phyloP scores from a whole-genome alignment of 2,113 vertebrate species.

The Hemiscyllium ocellatum region DNA sequence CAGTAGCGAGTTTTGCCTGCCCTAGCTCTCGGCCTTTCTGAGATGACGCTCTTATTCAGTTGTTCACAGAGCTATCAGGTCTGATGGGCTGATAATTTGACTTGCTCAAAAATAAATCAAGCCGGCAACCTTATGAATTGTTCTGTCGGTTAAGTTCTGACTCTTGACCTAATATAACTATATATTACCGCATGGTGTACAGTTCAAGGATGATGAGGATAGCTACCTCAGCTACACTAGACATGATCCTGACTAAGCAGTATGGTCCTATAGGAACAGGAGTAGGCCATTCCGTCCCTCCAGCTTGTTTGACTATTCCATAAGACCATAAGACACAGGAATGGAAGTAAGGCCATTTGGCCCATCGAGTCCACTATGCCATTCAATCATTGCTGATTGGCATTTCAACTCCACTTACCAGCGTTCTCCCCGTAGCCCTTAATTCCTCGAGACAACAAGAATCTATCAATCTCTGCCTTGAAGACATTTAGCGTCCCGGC shows the following conservation, averaged over 20 bases:
- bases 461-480: no score
- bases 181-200: background rate
- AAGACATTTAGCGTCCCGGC: no score
- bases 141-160: background rate
- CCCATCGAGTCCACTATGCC: no score
- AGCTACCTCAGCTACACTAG: background rate
- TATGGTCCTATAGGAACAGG: background rate
- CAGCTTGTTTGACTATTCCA: no score
- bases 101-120: background rate
- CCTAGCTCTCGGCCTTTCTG: background rate
- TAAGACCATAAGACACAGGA: no score
- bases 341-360: no score
- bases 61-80: background rate
- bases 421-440: no score
- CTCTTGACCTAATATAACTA: background rate
- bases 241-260: background rate
- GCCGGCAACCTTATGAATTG: background rate
- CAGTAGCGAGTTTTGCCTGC: background rate
- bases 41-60: background rate
- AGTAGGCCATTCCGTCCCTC: no score
- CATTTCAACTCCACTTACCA: no score
- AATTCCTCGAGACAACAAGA: no score
- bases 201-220: constrained; percentile 17
- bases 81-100: background rate
- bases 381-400: no score